These are phyloP conservation scores for Corythoichthys haematopterus DNA, from an alignment of 2,113 vertebrate genomes.

Conservation along the genomic window DNA sequence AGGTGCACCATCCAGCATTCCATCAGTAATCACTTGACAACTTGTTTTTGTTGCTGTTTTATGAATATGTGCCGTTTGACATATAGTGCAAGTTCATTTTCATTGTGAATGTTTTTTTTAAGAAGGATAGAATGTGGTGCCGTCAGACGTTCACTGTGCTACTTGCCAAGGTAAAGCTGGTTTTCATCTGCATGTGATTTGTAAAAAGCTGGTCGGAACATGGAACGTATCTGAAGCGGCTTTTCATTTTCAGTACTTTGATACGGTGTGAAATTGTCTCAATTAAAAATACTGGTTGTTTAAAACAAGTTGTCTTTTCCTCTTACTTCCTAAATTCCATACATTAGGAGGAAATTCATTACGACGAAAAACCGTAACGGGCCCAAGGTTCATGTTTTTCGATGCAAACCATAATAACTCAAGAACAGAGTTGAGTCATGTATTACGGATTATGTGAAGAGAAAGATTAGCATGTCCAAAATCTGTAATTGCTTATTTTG, in stretches of 20 bases:
- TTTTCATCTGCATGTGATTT: constrained; percentile 4
- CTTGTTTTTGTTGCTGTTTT: constrained; percentile 28
- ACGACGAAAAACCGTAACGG: too few species aligned
- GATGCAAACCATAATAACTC: too few species aligned
- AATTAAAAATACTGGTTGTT: constrained; percentile 55
- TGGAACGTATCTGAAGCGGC: constrained; percentile 13
- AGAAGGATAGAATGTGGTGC: constrained; percentile 7
- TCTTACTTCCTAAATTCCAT: neutral
- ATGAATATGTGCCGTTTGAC: constrained; percentile 50
- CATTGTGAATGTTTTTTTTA: constrained; percentile 30
- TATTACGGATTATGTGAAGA: too few species aligned
- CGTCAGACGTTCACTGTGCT: too few species aligned
- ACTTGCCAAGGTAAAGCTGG: too few species aligned
- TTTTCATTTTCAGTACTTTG: constrained; percentile 43
- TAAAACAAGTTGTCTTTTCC: neutral
- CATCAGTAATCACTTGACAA: constrained; percentile 34
- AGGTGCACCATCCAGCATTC: constrained; percentile 54
- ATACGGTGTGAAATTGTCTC: constrained; percentile 57
- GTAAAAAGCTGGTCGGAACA: constrained; percentile 15
- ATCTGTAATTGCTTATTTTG: too few species aligned
- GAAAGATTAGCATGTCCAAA: too few species aligned
- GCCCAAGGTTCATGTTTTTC: too few species aligned
- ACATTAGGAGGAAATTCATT: neutral
- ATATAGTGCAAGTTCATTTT: constrained; percentile 38
- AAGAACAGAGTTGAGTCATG: too few species aligned